These are phyloP conservation scores for Listrodromus nycthemerus DNA, from an alignment of 2,888 invertebrate genomes.

Conservation along the genomic window DNA sequence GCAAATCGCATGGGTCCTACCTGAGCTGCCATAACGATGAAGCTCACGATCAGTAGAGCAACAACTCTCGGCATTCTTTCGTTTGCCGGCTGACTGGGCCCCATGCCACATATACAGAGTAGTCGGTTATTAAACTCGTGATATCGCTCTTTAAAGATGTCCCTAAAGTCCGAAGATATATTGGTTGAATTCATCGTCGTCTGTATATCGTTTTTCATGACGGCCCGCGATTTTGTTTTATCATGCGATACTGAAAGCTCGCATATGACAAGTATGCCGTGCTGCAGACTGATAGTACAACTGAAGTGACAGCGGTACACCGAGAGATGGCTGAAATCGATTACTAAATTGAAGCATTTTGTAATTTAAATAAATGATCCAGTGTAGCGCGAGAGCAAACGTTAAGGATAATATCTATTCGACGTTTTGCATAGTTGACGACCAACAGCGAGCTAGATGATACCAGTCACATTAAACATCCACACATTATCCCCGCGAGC, in stretches of 20 bases:
- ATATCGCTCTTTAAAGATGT: not conserved
- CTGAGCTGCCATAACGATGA: not conserved
- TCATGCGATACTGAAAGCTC: not conserved
- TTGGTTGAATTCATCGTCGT: not conserved
- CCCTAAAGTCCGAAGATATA: not conserved
- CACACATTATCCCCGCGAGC: too few relatives aligned
- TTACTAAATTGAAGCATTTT: not conserved
- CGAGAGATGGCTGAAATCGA: not conserved
- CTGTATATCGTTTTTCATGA: not conserved
- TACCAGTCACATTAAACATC: too few relatives aligned
- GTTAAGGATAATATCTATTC: not conserved
- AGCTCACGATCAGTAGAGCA: not conserved
- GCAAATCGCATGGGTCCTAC: not conserved
- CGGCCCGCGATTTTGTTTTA: not conserved
- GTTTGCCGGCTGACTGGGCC: not conserved
- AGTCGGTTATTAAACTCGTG: not conserved
- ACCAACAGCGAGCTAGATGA: not conserved
- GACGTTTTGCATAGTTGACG: slow-evolving; percentile 2
- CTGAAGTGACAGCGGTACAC: not conserved
- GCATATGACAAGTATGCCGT: not conserved
- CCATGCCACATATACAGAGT: not conserved
- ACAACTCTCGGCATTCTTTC: not conserved
- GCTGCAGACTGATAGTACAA: not conserved
- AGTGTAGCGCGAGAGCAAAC: not conserved
- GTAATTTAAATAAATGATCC: not conserved